Percentiles rank a stretch among this genome's conserved stretches.
Evolutionary conservation across 2,797 vertebrate species (phyloP).

Genomic region (Craterocephalus amniculus): DNA sequence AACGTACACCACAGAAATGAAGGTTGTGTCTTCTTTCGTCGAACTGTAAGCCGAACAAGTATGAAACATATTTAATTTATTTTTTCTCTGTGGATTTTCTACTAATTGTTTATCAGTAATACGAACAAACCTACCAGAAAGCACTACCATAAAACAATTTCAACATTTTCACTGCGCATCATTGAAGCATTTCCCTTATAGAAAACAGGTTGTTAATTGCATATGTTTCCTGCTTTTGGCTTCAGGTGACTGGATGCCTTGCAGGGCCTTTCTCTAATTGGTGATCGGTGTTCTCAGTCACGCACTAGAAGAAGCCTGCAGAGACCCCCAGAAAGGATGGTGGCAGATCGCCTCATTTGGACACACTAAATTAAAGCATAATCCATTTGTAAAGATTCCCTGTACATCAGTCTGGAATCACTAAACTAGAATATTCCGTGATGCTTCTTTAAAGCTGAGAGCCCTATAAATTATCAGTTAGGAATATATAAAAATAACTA

Average conservation of each 20-base stretch:
- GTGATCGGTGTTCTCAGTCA: conserved; percentile 86
- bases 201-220: background rate
- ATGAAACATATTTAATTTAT: background rate
- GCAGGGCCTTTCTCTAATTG: conserved; percentile 87
- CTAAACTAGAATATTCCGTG: background rate
- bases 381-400: conserved; percentile 54
- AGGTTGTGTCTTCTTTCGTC: background rate
- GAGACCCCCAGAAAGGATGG: conserved; percentile 86
- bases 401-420: conserved; percentile 20
- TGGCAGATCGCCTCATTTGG: conserved; percentile 84
- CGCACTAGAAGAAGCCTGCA: conserved; percentile 84
- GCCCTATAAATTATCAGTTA: background rate
- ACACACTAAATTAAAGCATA: conserved; percentile 70
- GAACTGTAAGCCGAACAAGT: too few species aligned
- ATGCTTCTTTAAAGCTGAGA: background rate
- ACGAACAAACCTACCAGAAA: background rate
- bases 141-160: background rate
- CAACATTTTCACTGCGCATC: conserved; percentile 27
- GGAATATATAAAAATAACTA: too few species aligned
- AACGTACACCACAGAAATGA: background rate
- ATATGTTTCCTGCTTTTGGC: conserved; percentile 42
- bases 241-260: conserved; percentile 84
- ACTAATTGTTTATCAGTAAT: background rate
- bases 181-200: conserved; percentile 27
- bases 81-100: background rate